A percentile compares a stretch with the other conserved stretches of the same genome.
These are phyloP conservation scores for Morinoia aosen DNA, from an alignment of 2,888 invertebrate genomes.

Conservation along the genomic window DNA sequence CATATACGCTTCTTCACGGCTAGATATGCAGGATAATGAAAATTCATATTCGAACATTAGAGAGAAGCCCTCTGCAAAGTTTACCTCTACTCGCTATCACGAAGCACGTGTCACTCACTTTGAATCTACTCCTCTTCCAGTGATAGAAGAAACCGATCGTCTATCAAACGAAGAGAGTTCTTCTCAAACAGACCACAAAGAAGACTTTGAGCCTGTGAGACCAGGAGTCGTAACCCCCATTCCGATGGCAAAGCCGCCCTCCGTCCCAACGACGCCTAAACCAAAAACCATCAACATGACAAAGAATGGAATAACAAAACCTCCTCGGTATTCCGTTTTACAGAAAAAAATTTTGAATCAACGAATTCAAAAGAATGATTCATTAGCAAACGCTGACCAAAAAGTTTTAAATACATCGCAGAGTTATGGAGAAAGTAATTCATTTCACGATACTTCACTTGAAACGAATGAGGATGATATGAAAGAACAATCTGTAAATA, in stretches of 20 bases:
- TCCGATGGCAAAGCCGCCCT: background rate
- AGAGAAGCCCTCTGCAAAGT: conserved; percentile 13
- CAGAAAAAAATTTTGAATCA: conserved; percentile 52
- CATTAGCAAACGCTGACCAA: background rate
- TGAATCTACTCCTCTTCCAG: conserved; percentile 35
- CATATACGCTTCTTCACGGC: background rate
- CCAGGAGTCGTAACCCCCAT: conserved; percentile 6
- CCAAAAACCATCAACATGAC: conserved; percentile 4
- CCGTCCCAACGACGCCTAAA: conserved; percentile 25
- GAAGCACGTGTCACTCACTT: conserved; percentile 26
- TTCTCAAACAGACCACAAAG: conserved; percentile 1
- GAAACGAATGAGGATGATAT: background rate
- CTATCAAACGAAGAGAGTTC: conserved; percentile 38
- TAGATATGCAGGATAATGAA: background rate
- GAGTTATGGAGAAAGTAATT: background rate
- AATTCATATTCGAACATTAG: background rate
- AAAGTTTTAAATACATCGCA: conserved; percentile 23
- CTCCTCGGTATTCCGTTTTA: conserved; percentile 50
- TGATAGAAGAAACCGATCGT: conserved; percentile 47
- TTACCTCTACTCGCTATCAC: background rate
- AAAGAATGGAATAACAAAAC: conserved; percentile 30
- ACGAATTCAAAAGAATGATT: background rate
- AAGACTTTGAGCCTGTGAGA: conserved; percentile 13
- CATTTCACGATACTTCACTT: background rate
- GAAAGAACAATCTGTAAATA: background rate